phyloP scores from a whole-genome alignment of 1,140 invertebrate species.

The Phthorimaea operculella region DNA sequence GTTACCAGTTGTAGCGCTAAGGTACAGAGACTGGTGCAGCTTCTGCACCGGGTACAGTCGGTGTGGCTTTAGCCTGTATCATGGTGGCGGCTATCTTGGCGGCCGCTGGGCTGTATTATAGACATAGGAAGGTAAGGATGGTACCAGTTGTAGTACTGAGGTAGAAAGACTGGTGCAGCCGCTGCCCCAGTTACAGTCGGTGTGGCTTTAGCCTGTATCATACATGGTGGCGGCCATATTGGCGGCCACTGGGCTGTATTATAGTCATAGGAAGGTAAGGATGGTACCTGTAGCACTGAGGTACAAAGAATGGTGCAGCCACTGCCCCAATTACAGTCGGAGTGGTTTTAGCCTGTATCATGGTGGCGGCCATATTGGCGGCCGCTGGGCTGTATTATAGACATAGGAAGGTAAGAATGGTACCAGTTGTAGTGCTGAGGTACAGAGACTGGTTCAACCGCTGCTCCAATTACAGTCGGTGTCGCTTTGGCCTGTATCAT shows the following conservation, averaged over 20 bases:
- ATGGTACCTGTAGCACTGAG: no score
- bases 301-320: conserved; percentile 68
- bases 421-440: no score
- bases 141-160: no score
- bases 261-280: conserved; percentile 72
- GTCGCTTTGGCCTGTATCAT: conserved; percentile 74
- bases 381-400: conserved; percentile 75
- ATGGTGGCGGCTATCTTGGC: conserved; percentile 72
- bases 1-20: no score
- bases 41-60: conserved; percentile 74
- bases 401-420: conserved; percentile 67
- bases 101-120: conserved; percentile 74
- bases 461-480: conserved; percentile 73
- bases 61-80: conserved; percentile 73
- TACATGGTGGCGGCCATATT: conserved; percentile 73
- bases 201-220: conserved; percentile 72
- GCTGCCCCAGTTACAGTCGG: conserved; percentile 73
- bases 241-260: conserved; percentile 73
- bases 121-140: conserved; percentile 69
- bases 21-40: conserved; percentile 59
- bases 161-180: conserved; percentile 69
- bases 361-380: conserved; percentile 72
- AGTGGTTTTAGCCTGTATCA: conserved; percentile 72
- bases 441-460: conserved; percentile 70
- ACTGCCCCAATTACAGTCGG: conserved; percentile 73